Base-by-base conservation (phyloP, 2,797 vertebrate genomes). In the Microctenopoma lineatum region DNA sequence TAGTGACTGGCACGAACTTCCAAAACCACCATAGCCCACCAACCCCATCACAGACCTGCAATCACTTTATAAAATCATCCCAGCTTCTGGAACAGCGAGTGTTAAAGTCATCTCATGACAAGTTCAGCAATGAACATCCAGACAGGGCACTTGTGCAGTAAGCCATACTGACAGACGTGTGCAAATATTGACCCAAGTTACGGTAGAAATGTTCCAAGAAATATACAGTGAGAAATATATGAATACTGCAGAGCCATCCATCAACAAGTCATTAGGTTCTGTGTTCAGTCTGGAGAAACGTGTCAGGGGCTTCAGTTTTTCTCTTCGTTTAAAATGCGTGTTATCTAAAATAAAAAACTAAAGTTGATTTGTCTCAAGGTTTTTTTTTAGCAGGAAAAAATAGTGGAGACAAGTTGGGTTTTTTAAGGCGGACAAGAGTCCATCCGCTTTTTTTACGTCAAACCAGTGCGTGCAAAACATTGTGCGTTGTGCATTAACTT, bases 171-270 rank as follows among this genome's bases (percentile, higher is more conserved):
- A 83, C 63, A 79, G 83, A 72, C 55, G 15, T 75, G 47, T 64
- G 48, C 70, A 84, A 86, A 87, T 83, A 75, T 77, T 81, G 72
- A 75, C 78, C 39, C 5, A 75, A 61, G 59, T 79, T 64, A 48
- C 16, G 8, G 16, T 45, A 18, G 70, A 66, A 77, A 79, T 59
- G 65, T 69, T 81, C 70, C 75, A 70, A 52, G 54, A 48, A 59
- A 58, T 66, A 39, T 51, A 34, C 54, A 9, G 0, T 32, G 15
- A 75, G 8, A 65, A 53, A 77, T 70, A 67, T 76, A 66, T 66
- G 65, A 56, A 78, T 53, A 5, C 8, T 52, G 60, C 48, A 45
- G 52, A 65, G 53, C 38, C 5, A 36, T 71, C 62, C 72, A 64
- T 86, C 84, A 84, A 4, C 73, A 58, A 3, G 5, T 74, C 70